These are phyloP conservation scores for Tarsius wallacei DNA, from an alignment of 2,797 vertebrate species.

Conservation along the genomic window DNA sequence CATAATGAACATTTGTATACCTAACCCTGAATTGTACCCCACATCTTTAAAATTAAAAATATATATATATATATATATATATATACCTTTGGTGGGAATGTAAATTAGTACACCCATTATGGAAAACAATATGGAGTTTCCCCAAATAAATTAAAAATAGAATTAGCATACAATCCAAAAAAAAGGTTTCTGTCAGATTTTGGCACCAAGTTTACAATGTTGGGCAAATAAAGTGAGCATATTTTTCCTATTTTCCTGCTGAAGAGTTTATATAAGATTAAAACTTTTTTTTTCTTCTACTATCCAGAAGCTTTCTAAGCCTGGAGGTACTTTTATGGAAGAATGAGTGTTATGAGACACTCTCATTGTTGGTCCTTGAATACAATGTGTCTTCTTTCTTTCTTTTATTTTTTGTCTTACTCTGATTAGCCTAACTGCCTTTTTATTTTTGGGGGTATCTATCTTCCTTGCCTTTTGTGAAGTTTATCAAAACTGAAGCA, in stretches of 20 bases:
- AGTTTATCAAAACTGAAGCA: background rate
- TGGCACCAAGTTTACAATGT: background rate
- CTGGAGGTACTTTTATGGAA: background rate
- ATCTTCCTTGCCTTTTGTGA: background rate
- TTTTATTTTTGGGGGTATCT: background rate
- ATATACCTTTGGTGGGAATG: no score
- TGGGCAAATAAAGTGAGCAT: no score
- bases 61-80: no score
- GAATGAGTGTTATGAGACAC: background rate
- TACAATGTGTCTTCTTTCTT: background rate
- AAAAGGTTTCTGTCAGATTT: background rate
- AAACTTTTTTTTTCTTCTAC: background rate
- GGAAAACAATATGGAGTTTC: no score
- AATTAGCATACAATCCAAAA: no score
- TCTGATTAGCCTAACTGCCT: background rate
- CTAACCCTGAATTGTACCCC: no score
- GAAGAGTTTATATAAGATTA: background rate
- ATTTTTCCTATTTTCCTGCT: background rate
- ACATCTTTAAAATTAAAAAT: no score
- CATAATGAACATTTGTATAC: no score
- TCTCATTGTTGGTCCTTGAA: background rate
- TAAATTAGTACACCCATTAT: no score
- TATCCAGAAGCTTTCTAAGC: no score
- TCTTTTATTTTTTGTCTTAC: background rate
- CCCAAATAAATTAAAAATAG: no score